Evolutionary conservation across 2,797 vertebrate species (phyloP).

Genomic region (Xiphorhynchus erythropygius): DNA sequence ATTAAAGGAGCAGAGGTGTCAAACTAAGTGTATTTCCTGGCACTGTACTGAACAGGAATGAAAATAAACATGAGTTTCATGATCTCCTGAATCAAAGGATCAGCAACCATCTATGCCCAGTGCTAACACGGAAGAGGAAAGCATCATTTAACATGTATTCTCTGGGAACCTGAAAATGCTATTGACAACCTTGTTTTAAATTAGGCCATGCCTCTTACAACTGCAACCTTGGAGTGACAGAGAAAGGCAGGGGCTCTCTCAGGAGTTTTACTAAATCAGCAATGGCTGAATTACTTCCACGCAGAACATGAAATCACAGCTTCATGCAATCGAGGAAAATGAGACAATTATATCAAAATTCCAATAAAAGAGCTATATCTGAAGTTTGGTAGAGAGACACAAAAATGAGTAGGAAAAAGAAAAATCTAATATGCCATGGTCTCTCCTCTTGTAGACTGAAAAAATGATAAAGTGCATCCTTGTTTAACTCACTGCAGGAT

Average conservation of each 20-base stretch:
- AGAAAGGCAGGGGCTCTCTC: not conserved
- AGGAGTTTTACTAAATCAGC: constrained; percentile 16
- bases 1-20: not conserved
- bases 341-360: constrained; percentile 16
- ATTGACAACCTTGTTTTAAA: not conserved
- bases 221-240: not conserved
- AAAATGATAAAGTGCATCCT: constrained; percentile 25
- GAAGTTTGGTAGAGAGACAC: not conserved
- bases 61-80: not conserved
- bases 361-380: not conserved
- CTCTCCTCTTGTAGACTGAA: not conserved
- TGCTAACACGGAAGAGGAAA: not conserved
- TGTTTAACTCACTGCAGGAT: constrained; percentile 18
- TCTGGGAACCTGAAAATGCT: not conserved
- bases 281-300: not conserved
- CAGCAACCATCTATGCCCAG: not conserved
- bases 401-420: not conserved
- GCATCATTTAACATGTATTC: not conserved
- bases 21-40: not conserved
- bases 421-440: not conserved
- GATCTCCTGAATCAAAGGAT: not conserved
- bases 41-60: not conserved
- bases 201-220: not conserved
- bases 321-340: not conserved
- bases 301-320: constrained; percentile 25